Percentiles rank a stretch among this genome's conserved stretches.
These are phyloP conservation scores for Silurus glanis DNA, from an alignment of 2,113 vertebrate species.

Conservation along the genomic window DNA sequence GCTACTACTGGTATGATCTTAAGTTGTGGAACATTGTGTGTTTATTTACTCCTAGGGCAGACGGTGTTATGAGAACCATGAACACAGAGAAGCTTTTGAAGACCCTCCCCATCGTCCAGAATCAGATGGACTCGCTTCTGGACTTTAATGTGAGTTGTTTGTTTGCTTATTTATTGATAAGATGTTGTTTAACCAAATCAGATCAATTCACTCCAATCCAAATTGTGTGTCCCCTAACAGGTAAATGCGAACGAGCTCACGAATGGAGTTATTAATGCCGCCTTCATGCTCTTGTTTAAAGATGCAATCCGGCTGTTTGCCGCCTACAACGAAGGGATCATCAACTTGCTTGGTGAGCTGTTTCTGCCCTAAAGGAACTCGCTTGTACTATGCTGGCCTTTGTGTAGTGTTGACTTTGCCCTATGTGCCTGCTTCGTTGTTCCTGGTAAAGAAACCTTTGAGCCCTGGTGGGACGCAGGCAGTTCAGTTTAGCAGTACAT, in stretches of 20 bases:
- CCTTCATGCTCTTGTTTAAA: slow-evolving; percentile 98
- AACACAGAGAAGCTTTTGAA: slow-evolving; percentile 92
- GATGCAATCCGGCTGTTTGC: slow-evolving; percentile 94
- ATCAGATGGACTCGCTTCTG: slow-evolving; percentile 91
- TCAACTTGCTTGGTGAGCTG: slow-evolving; percentile 89
- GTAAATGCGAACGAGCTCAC: slow-evolving; percentile 97
- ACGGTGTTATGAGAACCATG: slow-evolving; percentile 95
- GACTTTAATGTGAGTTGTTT: slow-evolving; percentile 87
- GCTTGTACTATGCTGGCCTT: slow-evolving; percentile 5
- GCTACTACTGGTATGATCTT: background rate
- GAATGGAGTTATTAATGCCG: slow-evolving; percentile 94
- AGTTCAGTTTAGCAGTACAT: background rate
- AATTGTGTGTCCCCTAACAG: slow-evolving; percentile 63
- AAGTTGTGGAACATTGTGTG: background rate
- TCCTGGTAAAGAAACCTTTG: slow-evolving; percentile 47
- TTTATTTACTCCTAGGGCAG: slow-evolving; percentile 73
- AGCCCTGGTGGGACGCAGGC: background rate
- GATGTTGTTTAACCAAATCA: background rate
- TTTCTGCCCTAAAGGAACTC: slow-evolving; percentile 11
- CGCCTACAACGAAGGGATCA: slow-evolving; percentile 95
- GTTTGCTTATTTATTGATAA: background rate
- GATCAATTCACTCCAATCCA: background rate
- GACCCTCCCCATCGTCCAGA: slow-evolving; percentile 91
- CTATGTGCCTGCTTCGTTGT: slow-evolving; percentile 29
- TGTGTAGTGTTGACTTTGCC: slow-evolving; percentile 25